Evolutionary conservation across 2,888 invertebrate genomes (phyloP).

Genomic region (Drosophila incognita): DNA sequence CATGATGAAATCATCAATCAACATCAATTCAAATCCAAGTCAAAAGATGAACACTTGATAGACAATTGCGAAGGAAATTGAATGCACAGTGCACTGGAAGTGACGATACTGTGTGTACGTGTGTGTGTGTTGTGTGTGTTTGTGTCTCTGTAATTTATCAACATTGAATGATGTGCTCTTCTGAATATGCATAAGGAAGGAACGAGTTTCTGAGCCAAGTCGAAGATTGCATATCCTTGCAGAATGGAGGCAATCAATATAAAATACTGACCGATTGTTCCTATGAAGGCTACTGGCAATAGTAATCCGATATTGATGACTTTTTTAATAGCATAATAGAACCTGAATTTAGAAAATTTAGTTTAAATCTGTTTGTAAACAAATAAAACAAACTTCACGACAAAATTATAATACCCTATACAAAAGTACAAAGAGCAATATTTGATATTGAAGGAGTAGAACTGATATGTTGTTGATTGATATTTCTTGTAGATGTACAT

Average conservation of each 20-base stretch:
- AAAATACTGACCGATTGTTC: neutral
- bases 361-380: neutral
- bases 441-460: neutral
- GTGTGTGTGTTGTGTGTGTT: conserved; percentile 4
- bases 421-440: neutral
- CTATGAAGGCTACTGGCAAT: too few species aligned
- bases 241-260: neutral
- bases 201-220: neutral
- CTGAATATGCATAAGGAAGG: conserved; percentile 7
- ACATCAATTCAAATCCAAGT: conserved; percentile 71
- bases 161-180: conserved; percentile 38
- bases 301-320: too few species aligned
- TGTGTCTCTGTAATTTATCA: conserved; percentile 47
- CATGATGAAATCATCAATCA: conserved; percentile 69
- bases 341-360: neutral
- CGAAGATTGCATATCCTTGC: neutral
- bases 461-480: neutral
- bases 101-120: neutral
- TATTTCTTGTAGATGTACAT: neutral
- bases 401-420: neutral
- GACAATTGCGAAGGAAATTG: conserved; percentile 55
- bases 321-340: neutral
- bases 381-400: neutral
- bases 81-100: conserved; percentile 21
- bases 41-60: conserved; percentile 57